Conservation (phyloP, 1,140 invertebrate genomes). For the Chionoecetes opilio region DNA sequence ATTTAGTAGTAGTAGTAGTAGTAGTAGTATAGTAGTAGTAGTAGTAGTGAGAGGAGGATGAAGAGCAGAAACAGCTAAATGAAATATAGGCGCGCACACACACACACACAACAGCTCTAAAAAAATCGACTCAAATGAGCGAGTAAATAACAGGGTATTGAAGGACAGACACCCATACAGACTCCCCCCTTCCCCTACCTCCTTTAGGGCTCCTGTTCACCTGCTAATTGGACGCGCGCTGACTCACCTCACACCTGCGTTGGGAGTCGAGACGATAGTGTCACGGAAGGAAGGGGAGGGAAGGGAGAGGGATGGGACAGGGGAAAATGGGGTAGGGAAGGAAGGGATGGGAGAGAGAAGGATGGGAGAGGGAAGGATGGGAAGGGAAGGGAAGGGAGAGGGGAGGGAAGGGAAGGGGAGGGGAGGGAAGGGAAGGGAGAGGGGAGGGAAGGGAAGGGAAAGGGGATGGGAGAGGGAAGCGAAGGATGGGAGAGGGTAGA, state of each 20-base stretch:
- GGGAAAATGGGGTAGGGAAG: too few relatives aligned
- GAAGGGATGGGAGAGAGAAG: too few relatives aligned
- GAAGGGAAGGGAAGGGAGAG: too few relatives aligned
- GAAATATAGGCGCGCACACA: neutral
- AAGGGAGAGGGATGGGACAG: neutral
- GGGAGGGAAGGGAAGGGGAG: too few relatives aligned
- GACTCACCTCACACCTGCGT: conserved; percentile 50
- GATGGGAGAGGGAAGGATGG: too few relatives aligned
- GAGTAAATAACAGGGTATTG: neutral
- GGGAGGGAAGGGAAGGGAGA: too few relatives aligned
- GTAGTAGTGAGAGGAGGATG: too few relatives aligned
- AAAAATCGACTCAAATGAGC: neutral
- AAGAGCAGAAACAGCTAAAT: neutral
- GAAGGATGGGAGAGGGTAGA: neutral
- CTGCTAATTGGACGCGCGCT: neutral
- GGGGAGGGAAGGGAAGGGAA: too few relatives aligned
- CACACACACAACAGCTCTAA: neutral
- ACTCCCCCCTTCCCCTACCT: neutral
- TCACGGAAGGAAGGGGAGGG: neutral
- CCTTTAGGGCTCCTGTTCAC: neutral
- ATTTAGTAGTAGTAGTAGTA: too few relatives aligned
- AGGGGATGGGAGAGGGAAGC: neutral
- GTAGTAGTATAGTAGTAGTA: too few relatives aligned
- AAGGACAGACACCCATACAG: conserved; percentile 3
- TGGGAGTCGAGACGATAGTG: neutral